phyloP scores from a whole-genome alignment of 2,113 vertebrate genomes.

The Orthonyx spaldingii region DNA sequence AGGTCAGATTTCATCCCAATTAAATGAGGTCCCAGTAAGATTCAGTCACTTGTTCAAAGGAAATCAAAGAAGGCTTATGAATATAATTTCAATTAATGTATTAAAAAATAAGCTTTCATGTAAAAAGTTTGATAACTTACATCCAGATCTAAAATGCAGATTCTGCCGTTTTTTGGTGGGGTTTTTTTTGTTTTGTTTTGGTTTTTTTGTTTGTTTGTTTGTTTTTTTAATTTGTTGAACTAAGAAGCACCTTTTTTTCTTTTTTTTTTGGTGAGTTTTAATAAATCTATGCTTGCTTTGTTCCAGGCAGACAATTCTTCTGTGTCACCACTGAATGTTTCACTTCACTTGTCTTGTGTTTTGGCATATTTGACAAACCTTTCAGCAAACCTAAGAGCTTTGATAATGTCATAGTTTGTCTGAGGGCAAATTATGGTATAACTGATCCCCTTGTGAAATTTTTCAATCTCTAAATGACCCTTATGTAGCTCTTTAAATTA shows the following conservation, averaged over 20 bases:
- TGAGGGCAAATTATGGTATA: background rate
- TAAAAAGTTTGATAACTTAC: background rate
- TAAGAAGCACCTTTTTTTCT: background rate
- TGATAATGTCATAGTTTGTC: background rate
- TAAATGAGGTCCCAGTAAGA: background rate
- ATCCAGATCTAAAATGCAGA: background rate
- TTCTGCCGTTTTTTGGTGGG: too few relatives aligned
- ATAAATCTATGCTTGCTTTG: background rate
- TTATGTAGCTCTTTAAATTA: background rate
- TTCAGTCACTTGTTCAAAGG: background rate
- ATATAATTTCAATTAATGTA: background rate
- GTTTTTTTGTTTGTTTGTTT: background rate
- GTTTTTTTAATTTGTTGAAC: background rate
- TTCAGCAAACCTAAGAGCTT: background rate
- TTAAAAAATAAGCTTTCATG: background rate
- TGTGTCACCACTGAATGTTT: background rate
- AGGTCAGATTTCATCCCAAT: background rate
- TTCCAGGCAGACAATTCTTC: background rate
- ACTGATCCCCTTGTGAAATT: background rate
- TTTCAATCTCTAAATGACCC: background rate
- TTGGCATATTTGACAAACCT: background rate
- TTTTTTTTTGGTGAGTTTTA: background rate
- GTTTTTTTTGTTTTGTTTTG: too few relatives aligned
- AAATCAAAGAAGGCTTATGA: background rate
- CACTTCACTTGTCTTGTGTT: background rate